A percentile compares a stretch with the other conserved stretches of the same genome.
Conservation (phyloP, 1,140 invertebrate species). For the Drosophila tristis region DNA sequence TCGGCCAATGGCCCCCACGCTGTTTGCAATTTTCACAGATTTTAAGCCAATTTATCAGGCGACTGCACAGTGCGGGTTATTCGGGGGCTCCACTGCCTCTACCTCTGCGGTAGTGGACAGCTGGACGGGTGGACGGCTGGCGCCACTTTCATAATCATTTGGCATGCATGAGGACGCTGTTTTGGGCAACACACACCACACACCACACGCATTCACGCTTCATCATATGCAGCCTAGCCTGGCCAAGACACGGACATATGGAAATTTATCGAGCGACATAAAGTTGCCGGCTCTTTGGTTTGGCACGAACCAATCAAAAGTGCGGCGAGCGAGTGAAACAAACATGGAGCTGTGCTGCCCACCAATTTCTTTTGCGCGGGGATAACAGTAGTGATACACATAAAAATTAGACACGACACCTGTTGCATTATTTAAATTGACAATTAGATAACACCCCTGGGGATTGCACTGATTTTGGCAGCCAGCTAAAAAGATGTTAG, state of each 20-base stretch:
- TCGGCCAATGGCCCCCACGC: background rate
- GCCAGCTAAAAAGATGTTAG: constrained; percentile 19
- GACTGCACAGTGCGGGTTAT: background rate
- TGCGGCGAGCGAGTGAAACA: constrained; percentile 61
- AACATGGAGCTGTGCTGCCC: constrained; percentile 43
- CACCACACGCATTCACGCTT: constrained; percentile 8
- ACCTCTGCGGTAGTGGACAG: background rate
- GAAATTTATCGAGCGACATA: constrained; percentile 55
- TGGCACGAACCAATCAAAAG: constrained; percentile 63
- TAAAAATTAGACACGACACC: constrained; percentile 46
- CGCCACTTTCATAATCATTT: constrained; percentile 63
- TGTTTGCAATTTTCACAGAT: constrained; percentile 9
- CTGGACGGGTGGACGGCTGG: constrained; percentile 38
- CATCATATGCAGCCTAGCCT: constrained; percentile 25
- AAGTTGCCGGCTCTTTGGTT: constrained; percentile 33
- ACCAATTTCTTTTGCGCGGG: constrained; percentile 66
- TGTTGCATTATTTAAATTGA: constrained; percentile 67
- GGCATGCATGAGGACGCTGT: constrained; percentile 48
- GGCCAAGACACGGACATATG: constrained; percentile 54
- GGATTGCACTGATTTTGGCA: constrained; percentile 38
- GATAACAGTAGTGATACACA: constrained; percentile 46
- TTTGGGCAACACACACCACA: constrained; percentile 20
- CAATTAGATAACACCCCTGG: constrained; percentile 59
- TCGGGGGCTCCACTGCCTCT: background rate
- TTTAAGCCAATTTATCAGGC: constrained; percentile 21